Percentiles rank a stretch among this genome's conserved stretches.
phyloP scores from a whole-genome alignment of 2,113 vertebrate species.

The Etheostoma spectabile region DNA sequence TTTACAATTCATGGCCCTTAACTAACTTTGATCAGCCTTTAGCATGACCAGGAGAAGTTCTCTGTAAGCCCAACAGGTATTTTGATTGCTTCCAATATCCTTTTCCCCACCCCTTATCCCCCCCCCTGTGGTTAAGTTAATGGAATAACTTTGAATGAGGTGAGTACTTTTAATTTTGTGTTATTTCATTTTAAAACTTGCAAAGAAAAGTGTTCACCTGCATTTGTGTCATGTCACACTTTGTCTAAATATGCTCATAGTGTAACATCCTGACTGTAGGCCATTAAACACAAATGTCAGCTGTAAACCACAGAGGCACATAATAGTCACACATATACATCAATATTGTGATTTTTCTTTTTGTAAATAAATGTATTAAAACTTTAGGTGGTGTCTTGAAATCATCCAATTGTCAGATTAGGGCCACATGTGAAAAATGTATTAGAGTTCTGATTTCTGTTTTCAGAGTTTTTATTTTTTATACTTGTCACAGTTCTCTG shows the following conservation, averaged over 20 bases:
- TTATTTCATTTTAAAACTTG: neutral
- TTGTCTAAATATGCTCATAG: neutral
- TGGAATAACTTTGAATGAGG: neutral
- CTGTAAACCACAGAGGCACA: neutral
- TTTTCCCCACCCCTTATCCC: neutral
- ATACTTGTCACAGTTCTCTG: too few species aligned
- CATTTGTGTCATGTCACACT: conserved; percentile 6
- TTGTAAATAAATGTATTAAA: neutral
- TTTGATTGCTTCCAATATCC: neutral
- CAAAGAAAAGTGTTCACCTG: too few species aligned
- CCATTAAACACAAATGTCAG: too few species aligned
- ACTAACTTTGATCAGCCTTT: neutral
- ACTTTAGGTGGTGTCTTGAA: neutral
- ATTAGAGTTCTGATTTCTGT: too few species aligned
- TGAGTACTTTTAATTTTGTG: neutral
- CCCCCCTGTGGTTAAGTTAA: neutral
- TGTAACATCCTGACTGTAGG: neutral
- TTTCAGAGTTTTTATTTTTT: too few species aligned
- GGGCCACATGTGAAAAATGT: too few species aligned
- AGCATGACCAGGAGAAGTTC: neutral
- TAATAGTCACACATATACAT: neutral
- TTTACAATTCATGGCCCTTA: neutral
- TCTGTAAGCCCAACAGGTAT: neutral
- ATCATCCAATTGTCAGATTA: neutral
- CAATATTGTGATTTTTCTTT: neutral